Conservation (phyloP, 2,888 invertebrate genomes). For the Aphidoletes aphidimyza region DNA sequence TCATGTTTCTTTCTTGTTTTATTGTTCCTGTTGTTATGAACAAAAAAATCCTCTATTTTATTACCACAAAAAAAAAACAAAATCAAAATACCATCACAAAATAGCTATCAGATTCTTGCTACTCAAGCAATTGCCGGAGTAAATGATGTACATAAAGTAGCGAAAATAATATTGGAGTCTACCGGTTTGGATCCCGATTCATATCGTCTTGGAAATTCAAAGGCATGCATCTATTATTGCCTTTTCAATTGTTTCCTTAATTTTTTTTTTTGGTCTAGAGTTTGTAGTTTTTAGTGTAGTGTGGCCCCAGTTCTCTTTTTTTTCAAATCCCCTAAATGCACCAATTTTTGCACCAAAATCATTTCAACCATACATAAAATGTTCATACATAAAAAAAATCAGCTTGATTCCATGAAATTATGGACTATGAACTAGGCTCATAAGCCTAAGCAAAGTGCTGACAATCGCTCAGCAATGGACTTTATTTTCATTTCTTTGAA, state of each 20-base stretch:
- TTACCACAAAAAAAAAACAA: background rate
- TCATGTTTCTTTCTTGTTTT: background rate
- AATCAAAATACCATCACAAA: background rate
- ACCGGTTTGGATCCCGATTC: slow-evolving; percentile 86
- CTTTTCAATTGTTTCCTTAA: background rate
- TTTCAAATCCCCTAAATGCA: too few relatives aligned
- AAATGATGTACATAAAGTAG: slow-evolving; percentile 80
- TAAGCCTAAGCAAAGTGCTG: background rate
- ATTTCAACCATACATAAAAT: background rate
- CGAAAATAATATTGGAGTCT: slow-evolving; percentile 79
- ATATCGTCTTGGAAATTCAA: slow-evolving; percentile 94
- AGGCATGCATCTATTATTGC: slow-evolving; percentile 75
- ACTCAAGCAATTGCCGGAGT: slow-evolving; percentile 81
- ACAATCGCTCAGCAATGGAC: background rate
- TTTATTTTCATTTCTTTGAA: background rate
- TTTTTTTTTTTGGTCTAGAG: background rate
- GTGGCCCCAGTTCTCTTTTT: too few relatives aligned
- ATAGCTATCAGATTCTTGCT: slow-evolving; percentile 98
- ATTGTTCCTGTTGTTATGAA: slow-evolving; percentile 53
- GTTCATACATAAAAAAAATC: slow-evolving; percentile 17
- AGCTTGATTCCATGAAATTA: background rate
- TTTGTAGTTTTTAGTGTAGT: background rate
- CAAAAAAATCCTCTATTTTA: background rate
- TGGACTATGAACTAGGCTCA: background rate
- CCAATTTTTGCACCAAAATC: background rate